Evolutionary conservation across 1,140 invertebrate species (phyloP).

Genomic region (Penaeus japonicus): DNA sequence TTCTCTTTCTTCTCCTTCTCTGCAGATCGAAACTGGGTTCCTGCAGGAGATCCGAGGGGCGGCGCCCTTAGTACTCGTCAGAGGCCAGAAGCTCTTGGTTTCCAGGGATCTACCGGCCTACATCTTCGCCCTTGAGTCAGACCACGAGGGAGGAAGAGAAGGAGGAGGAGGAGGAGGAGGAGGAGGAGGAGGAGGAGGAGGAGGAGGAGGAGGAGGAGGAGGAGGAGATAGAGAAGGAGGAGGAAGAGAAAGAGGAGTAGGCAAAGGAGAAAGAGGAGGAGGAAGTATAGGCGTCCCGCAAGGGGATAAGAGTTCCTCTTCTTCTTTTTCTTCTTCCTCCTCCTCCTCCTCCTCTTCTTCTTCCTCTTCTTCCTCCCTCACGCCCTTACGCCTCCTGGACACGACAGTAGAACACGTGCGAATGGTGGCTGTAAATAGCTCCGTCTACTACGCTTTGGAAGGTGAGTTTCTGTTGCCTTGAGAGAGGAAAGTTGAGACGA

Average conservation of each 20-base stretch:
- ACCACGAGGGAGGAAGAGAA: background rate
- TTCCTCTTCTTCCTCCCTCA: background rate
- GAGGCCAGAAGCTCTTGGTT: conserved; percentile 35
- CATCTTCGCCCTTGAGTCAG: background rate
- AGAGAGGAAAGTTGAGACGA: too few relatives aligned
- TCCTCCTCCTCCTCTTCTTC: background rate
- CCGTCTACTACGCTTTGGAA: conserved; percentile 32
- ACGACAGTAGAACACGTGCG: conserved; percentile 18
- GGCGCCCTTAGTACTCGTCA: background rate
- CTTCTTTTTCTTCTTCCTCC: too few relatives aligned
- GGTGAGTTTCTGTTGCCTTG: background rate
- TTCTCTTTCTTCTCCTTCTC: background rate
- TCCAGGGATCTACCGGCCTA: conserved; percentile 15
- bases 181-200: too few relatives aligned
- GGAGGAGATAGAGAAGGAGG: background rate
- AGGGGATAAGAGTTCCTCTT: too few relatives aligned
- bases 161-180: background rate
- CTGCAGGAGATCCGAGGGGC: background rate
- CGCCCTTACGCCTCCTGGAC: background rate
- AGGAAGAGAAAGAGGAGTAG: too few relatives aligned
- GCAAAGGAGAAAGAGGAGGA: background rate
- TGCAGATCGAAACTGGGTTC: background rate
- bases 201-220: too few relatives aligned
- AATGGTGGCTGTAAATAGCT: conserved; percentile 34
- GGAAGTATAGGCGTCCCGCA: too few relatives aligned